A percentile compares a stretch with the other conserved stretches of the same genome.
These are phyloP conservation scores for Muscina levida DNA, from an alignment of 2,888 invertebrate species.

Conservation along the genomic window DNA sequence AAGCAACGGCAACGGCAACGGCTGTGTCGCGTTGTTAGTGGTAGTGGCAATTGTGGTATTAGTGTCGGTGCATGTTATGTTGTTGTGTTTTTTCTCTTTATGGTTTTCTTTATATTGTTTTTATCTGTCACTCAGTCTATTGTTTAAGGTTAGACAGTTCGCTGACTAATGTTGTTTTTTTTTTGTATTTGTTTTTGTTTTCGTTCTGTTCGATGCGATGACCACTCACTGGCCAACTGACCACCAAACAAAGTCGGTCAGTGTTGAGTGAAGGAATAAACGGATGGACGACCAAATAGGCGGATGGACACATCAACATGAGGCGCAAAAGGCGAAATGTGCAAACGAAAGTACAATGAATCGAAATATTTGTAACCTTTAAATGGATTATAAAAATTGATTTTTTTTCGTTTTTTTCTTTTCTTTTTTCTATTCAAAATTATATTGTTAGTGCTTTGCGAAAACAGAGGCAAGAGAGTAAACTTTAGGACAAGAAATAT, in stretches of 20 bases:
- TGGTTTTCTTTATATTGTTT: constrained; percentile 12
- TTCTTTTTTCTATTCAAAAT: constrained; percentile 17
- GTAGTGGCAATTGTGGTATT: constrained; percentile 40
- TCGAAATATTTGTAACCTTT: constrained; percentile 61
- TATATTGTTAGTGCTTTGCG: constrained; percentile 1
- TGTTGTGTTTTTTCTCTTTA: constrained; percentile 15
- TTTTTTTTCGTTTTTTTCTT: constrained; percentile 73
- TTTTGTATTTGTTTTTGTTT: too few relatives aligned
- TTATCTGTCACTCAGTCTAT: constrained; percentile 58
- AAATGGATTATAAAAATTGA: constrained; percentile 79
- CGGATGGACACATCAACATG: background rate
- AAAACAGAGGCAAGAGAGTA: background rate
- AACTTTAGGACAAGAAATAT: constrained; percentile 3
- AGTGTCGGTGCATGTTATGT: constrained; percentile 43
- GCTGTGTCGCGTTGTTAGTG: constrained; percentile 36
- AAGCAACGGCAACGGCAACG: background rate
- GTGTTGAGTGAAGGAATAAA: constrained; percentile 15
- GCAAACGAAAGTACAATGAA: constrained; percentile 6
- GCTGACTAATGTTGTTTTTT: constrained; percentile 59
- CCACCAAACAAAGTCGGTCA: constrained; percentile 16
- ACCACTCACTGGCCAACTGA: constrained; percentile 10
- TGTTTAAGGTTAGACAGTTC: constrained; percentile 62
- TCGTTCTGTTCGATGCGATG: constrained; percentile 31
- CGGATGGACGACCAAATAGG: too few relatives aligned
- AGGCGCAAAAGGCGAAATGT: background rate